These are phyloP conservation scores for Apodemia hepburni DNA, from an alignment of 2,888 invertebrate genomes.

Conservation along the genomic window DNA sequence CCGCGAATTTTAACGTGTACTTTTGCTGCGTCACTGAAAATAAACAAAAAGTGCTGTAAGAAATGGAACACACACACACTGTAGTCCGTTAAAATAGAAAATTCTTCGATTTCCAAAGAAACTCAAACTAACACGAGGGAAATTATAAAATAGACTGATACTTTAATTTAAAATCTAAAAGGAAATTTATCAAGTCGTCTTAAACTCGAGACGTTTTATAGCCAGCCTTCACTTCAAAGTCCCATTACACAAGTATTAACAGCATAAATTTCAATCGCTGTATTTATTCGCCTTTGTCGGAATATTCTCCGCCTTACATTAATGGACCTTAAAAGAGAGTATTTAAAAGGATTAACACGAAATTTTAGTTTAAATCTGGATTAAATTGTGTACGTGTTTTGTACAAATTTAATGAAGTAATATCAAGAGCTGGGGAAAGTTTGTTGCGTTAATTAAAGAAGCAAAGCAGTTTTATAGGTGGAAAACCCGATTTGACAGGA, in stretches of 20 bases:
- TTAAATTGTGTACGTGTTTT: background rate
- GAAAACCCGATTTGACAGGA: background rate
- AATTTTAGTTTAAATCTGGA: background rate
- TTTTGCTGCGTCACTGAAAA: no score
- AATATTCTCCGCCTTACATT: background rate
- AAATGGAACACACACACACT: no score
- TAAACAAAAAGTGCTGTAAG: no score
- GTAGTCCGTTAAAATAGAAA: no score
- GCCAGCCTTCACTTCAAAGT: background rate
- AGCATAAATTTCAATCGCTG: slow-evolving; percentile 7
- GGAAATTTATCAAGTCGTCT: background rate
- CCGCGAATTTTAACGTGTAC: no score
- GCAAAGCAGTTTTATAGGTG: background rate
- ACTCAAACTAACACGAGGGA: no score
- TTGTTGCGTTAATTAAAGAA: background rate
- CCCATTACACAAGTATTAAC: slow-evolving; percentile 8
- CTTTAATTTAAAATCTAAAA: slow-evolving; percentile 1
- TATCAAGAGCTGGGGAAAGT: background rate
- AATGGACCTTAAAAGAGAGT: background rate
- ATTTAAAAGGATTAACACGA: background rate
- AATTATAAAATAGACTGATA: background rate
- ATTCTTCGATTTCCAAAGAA: no score
- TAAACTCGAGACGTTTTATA: background rate
- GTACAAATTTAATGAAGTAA: slow-evolving; percentile 1
- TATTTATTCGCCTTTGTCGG: background rate